phyloP scores from a whole-genome alignment of 2,888 invertebrate species.

The Drosophila aldrichi region DNA sequence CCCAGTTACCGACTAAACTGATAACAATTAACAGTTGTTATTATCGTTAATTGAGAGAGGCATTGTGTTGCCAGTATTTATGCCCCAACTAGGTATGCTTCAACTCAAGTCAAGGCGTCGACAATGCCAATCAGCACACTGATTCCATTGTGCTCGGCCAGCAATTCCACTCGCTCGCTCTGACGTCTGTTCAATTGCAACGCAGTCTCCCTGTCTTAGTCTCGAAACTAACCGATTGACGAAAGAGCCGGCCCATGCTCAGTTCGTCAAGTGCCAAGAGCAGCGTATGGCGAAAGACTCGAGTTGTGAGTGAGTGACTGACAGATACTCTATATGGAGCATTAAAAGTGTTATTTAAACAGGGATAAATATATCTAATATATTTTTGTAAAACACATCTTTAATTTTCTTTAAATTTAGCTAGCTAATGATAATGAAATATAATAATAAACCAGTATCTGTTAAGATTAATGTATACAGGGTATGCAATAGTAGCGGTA shows the following conservation, averaged over 20 bases:
- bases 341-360: not conserved
- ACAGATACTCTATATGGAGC: not conserved
- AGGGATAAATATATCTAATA: not conserved
- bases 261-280: conserved; percentile 62
- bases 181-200: conserved; percentile 53
- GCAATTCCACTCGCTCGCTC: conserved; percentile 13
- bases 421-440: too few relatives aligned
- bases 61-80: conserved; percentile 36
- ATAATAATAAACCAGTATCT: not conserved
- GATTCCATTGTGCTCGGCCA: conserved; percentile 38
- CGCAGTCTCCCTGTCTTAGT: conserved; percentile 12
- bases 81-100: conserved; percentile 37
- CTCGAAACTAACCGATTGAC: conserved; percentile 59
- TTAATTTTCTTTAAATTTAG: too few relatives aligned
- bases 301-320: not conserved
- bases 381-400: not conserved
- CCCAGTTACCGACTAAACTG: conserved; percentile 41
- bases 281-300: conserved; percentile 6
- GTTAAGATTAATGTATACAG: not conserved
- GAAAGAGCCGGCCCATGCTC: conserved; percentile 40
- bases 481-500: conserved; percentile 5
- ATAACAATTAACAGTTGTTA: conserved; percentile 72
- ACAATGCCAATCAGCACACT: conserved; percentile 49
- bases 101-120: conserved; percentile 45
- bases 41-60: conserved; percentile 69